Evolutionary conservation across 2,888 invertebrate genomes (phyloP), one percentile per base, ranked within the genome.

Genomic region (Ecdyonurus torrentis): DNA sequence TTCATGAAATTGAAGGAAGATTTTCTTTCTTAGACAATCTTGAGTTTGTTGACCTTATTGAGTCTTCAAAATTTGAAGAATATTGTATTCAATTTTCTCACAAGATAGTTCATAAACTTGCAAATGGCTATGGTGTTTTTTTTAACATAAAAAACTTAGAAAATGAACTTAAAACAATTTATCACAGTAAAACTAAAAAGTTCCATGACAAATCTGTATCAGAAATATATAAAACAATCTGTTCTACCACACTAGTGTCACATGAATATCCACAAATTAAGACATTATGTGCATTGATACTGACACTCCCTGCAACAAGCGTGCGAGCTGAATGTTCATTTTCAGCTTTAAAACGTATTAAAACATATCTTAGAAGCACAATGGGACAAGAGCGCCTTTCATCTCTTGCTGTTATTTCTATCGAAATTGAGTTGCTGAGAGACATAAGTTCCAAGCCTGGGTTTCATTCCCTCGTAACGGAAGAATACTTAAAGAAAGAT

Each of bases 381-480:
- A 61, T 64, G 50, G 23, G 63, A 20, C 62, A 66, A 59, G 62
- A 63, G 20, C 63, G 60, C 52, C 64, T 64, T 55, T 53, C 63
- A 5, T 23, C 25, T 53, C 61, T 66, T 25, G 59, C 61, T 52
- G 65, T 61, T 58, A 63, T 68, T 58, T 63, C 65, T 5, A 67
- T 67, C 25, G 64, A 68, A 64, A 64, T 63, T 24, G 65, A 65
- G 59, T 60, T 68, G 1, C 52, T 67, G 50, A 23, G 37, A 5
- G 65, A 65, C 23, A 50, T 66, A 52, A 64, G 60, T 59, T 59
- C 15, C n/a, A 50, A 53, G 19, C 25, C 62, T 55, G 64, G 64
- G 25, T 67, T 68, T 62, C 66, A 68, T 63, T 67, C 67, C 1
- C 65, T 66, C 23, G 66, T 68, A 7, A 67, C 65, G n/a, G 61